A percentile compares a stretch with the other conserved stretches of the same genome.
Evolutionary conservation across 2,113 vertebrate genomes (phyloP).

Genomic region (Ariopsis seemanni): DNA sequence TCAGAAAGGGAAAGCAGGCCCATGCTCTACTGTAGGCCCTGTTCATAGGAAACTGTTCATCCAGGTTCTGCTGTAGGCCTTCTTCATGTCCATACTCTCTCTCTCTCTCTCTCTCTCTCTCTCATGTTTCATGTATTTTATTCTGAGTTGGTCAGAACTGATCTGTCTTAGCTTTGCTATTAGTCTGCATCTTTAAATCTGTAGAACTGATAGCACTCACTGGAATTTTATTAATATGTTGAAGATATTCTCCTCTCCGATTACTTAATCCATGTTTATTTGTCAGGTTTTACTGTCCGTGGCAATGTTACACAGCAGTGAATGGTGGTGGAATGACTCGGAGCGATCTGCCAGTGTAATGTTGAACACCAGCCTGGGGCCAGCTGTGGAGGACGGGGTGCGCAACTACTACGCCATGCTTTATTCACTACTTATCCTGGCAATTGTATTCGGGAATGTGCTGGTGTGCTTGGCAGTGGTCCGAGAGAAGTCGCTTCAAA

Average conservation of each 20-base stretch:
- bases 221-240: not conserved
- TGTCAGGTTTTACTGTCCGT: constrained; percentile 71
- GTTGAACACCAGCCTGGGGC: constrained; percentile 71
- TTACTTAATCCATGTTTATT: not conserved
- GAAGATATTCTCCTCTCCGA: not conserved
- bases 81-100: not conserved
- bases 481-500: constrained; percentile 84
- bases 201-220: not conserved
- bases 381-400: constrained; percentile 50
- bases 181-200: not conserved
- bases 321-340: constrained; percentile 76
- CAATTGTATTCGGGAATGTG: constrained; percentile 87
- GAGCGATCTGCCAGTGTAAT: constrained; percentile 55
- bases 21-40: not conserved
- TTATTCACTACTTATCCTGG: constrained; percentile 86
- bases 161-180: not conserved
- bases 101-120: not conserved
- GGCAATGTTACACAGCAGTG: constrained; percentile 75
- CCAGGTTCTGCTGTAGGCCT: not conserved
- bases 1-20: not conserved
- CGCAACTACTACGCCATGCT: constrained; percentile 84
- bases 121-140: not conserved
- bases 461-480: constrained; percentile 90
- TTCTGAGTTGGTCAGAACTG: not conserved
- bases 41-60: not conserved